These are phyloP conservation scores for Pseudoips prasinana DNA, from an alignment of 2,888 invertebrate genomes.

Conservation along the genomic window DNA sequence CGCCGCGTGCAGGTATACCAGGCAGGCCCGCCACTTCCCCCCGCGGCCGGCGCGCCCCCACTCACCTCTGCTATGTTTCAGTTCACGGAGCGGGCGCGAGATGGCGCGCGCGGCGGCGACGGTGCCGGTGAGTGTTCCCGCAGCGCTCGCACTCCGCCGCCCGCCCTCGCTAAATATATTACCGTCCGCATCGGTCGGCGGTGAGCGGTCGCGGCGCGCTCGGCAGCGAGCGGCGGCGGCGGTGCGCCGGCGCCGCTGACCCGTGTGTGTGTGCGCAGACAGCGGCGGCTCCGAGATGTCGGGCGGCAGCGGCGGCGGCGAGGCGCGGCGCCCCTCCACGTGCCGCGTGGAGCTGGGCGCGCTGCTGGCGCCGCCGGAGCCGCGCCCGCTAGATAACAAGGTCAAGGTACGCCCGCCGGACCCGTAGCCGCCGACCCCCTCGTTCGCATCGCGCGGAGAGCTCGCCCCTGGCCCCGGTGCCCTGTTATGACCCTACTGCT, in stretches of 20 bases:
- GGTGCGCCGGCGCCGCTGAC: slow-evolving; percentile 34
- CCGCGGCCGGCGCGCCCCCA: not conserved
- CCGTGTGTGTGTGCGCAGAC: slow-evolving; percentile 61
- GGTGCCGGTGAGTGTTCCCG: slow-evolving; percentile 64
- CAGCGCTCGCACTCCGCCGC: slow-evolving; percentile 27
- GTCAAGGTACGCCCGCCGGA: slow-evolving; percentile 83
- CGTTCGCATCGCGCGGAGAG: too few relatives aligned
- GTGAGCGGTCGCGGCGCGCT: slow-evolving; percentile 34
- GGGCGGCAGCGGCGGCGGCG: slow-evolving; percentile 61
- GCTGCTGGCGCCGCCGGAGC: slow-evolving; percentile 84
- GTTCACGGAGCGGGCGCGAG: slow-evolving; percentile 73
- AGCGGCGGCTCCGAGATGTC: slow-evolving; percentile 71
- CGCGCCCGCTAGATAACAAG: slow-evolving; percentile 86
- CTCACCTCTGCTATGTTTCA: slow-evolving; percentile 53
- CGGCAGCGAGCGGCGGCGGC: slow-evolving; percentile 46
- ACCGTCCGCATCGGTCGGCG: slow-evolving; percentile 45
- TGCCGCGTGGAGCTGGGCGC: slow-evolving; percentile 84
- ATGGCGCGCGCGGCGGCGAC: slow-evolving; percentile 66
- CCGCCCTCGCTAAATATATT: slow-evolving; percentile 57
- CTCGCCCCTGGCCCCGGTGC: not conserved
- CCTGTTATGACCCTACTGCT: not conserved
- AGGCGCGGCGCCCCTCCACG: slow-evolving; percentile 66
- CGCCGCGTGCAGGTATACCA: slow-evolving; percentile 90
- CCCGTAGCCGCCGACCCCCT: too few relatives aligned
- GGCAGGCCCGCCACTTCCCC: slow-evolving; percentile 22